phyloP scores from a whole-genome alignment of 2,113 vertebrate species.

The Puffinus mauretanicus region DNA sequence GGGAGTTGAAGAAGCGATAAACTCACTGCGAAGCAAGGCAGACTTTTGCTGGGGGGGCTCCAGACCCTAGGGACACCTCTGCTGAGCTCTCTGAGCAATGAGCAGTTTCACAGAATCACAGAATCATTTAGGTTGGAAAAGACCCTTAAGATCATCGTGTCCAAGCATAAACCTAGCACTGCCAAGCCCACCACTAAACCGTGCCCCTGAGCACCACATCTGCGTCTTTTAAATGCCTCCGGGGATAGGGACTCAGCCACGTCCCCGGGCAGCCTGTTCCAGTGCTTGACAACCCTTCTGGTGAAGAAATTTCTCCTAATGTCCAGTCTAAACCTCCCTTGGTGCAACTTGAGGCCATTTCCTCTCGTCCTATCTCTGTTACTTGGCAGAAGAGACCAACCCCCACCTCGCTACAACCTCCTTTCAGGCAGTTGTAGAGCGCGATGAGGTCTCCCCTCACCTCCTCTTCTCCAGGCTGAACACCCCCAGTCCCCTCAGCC shows the following conservation, averaged over 20 bases:
- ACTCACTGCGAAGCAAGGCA: not conserved
- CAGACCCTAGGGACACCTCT: not conserved
- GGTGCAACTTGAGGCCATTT: accelerated
- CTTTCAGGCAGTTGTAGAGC: not conserved
- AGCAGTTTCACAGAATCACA: not conserved
- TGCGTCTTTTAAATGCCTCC: accelerated
- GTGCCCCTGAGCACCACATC: not conserved
- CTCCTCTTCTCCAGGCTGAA: not conserved
- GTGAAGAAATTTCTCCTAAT: not conserved
- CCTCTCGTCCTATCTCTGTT: not conserved
- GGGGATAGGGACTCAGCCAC: not conserved
- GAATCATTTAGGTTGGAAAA: not conserved
- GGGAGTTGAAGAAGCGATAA: not conserved
- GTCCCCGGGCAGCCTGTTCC: too few relatives aligned
- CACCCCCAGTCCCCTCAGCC: not conserved
- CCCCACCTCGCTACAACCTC: accelerated
- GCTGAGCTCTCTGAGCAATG: not conserved
- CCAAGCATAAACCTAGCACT: not conserved
- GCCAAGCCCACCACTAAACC: not conserved
- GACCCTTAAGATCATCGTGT: accelerated
- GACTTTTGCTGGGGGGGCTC: not conserved
- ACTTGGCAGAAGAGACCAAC: accelerated
- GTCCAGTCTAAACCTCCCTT: not conserved
- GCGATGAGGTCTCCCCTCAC: accelerated
- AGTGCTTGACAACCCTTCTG: accelerated